Percentiles rank a stretch among this genome's conserved stretches.
Conservation (phyloP, 2,113 vertebrate genomes). For the Egretta garzetta region DNA sequence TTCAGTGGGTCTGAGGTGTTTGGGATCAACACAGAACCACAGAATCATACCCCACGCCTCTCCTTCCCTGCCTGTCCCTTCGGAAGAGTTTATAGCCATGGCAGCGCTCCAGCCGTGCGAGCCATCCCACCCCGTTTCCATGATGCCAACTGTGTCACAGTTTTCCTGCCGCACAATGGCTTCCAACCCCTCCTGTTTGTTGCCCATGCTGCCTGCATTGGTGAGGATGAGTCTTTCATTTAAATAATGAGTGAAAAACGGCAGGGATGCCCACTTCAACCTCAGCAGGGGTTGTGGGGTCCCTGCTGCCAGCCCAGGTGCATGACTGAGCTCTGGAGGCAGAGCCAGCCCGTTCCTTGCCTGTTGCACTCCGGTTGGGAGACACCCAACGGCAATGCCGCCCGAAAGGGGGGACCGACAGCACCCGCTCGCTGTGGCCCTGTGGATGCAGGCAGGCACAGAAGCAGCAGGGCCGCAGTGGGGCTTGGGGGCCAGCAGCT, state of each 20-base stretch:
- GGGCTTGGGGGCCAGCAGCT: neutral
- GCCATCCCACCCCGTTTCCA: too few species aligned
- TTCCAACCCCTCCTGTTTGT: too few species aligned
- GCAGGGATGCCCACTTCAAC: neutral
- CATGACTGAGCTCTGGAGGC: accelerated
- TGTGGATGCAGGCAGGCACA: accelerated
- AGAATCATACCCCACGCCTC: too few species aligned
- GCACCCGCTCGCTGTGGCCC: too few species aligned
- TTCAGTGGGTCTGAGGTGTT: neutral
- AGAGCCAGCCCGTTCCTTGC: neutral
- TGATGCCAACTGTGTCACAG: too few species aligned
- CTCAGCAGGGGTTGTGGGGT: neutral
- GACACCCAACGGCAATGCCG: accelerated
- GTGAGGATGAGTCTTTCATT: too few species aligned
- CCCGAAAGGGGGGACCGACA: neutral
- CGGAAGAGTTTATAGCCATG: too few species aligned
- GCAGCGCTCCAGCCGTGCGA: too few species aligned
- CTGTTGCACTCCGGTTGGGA: accelerated
- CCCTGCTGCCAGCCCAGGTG: neutral
- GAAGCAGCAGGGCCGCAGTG: accelerated
- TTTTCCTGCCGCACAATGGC: too few species aligned
- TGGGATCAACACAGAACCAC: too few species aligned
- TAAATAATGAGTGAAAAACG: neutral
- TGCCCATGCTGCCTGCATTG: too few species aligned
- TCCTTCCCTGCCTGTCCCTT: too few species aligned